Percentiles rank a stretch among this genome's conserved stretches.
phyloP scores from a whole-genome alignment of 2,888 invertebrate genomes.

The Pelosia muscerda region DNA sequence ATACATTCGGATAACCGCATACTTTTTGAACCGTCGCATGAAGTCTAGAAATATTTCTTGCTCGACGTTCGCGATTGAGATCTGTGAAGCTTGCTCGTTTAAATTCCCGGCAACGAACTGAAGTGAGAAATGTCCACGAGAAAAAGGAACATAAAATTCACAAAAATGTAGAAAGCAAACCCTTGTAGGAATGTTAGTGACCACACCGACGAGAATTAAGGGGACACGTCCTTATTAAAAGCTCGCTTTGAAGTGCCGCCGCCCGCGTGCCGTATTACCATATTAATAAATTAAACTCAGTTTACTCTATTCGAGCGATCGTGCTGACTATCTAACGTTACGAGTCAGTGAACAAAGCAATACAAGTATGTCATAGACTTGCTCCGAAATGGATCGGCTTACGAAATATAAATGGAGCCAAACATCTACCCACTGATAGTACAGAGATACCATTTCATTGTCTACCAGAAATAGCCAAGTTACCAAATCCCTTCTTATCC shows the following conservation, averaged over 20 bases:
- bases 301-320: constrained; percentile 50
- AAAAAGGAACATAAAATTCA: constrained; percentile 72
- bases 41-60: constrained; percentile 64
- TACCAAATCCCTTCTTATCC: constrained; percentile 75
- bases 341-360: constrained; percentile 36
- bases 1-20: constrained; percentile 25
- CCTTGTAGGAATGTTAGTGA: constrained; percentile 80
- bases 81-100: constrained; percentile 75
- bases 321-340: constrained; percentile 40
- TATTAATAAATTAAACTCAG: constrained; percentile 69
- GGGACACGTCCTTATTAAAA: constrained; percentile 78
- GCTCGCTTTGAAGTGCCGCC: constrained; percentile 69
- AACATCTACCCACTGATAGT: constrained; percentile 58
- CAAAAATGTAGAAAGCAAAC: constrained; percentile 81
- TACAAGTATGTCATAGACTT: constrained; percentile 52
- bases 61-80: constrained; percentile 64
- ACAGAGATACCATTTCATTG: constrained; percentile 66
- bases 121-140: constrained; percentile 77
- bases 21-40: constrained; percentile 61
- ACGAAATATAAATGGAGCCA: constrained; percentile 55
- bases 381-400: constrained; percentile 54
- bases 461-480: constrained; percentile 70
- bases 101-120: constrained; percentile 73
- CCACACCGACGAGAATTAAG: constrained; percentile 69
- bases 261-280: constrained; percentile 69